These are phyloP conservation scores for Sclerodermus sp. DNA, from an alignment of 2,888 invertebrate genomes.

Conservation along the genomic window DNA sequence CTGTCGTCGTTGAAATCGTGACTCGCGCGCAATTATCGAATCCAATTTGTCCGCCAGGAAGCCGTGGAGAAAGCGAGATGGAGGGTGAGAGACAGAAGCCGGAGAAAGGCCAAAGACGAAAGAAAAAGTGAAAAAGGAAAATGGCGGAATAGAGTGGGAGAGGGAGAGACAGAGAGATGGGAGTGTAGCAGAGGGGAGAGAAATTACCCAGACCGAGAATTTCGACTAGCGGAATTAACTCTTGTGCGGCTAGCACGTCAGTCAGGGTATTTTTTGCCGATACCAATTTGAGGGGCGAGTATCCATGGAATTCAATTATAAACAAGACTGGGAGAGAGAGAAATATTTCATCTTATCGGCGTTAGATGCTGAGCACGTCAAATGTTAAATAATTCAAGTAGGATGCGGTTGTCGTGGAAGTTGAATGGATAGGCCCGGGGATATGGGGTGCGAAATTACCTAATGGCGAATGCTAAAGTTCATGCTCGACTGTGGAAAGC, in stretches of 20 bases:
- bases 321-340: too few relatives aligned
- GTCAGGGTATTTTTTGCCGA: too few relatives aligned
- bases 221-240: too few relatives aligned
- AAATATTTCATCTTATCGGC: slow-evolving; percentile 9
- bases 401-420: slow-evolving; percentile 2
- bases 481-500: slow-evolving; percentile 4
- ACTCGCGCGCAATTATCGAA: slow-evolving; percentile 38
- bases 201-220: too few relatives aligned
- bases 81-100: slow-evolving; percentile 2
- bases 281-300: too few relatives aligned
- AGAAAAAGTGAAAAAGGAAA: background rate
- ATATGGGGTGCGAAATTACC: slow-evolving; percentile 9
- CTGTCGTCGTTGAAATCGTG: slow-evolving; percentile 27
- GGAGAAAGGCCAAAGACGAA: background rate
- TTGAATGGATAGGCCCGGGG: background rate
- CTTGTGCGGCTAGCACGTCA: too few relatives aligned
- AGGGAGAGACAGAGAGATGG: slow-evolving; percentile 3
- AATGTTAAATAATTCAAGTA: too few relatives aligned
- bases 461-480: slow-evolving; percentile 39
- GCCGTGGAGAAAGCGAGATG: slow-evolving; percentile 4
- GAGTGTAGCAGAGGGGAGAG: too few relatives aligned
- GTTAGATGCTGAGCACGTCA: too few relatives aligned
- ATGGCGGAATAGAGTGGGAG: background rate
- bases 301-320: too few relatives aligned
- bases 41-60: slow-evolving; percentile 34